Evolutionary conservation across 1,140 invertebrate genomes (phyloP).

Genomic region (Caenorhabditis remanei): DNA sequence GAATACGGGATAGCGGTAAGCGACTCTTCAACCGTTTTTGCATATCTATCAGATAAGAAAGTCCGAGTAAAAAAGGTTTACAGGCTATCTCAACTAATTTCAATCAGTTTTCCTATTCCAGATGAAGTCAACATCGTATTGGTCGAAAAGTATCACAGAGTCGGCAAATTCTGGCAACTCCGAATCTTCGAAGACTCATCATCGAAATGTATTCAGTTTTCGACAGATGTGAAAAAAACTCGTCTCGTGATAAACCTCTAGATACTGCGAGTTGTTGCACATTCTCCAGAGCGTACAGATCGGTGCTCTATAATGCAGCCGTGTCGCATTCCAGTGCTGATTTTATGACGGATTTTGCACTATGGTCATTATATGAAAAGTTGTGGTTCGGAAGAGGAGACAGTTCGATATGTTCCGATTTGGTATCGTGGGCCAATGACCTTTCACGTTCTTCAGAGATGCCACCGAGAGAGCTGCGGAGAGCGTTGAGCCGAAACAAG

Average conservation of each 20-base stretch:
- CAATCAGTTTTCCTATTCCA: background rate
- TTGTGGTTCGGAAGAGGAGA: slow-evolving; percentile 34
- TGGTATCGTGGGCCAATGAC: slow-evolving; percentile 9
- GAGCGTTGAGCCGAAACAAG: background rate
- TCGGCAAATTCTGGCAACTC: slow-evolving; percentile 1
- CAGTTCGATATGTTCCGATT: slow-evolving; percentile 14
- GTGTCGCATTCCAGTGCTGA: background rate
- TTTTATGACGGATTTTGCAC: slow-evolving; percentile 39
- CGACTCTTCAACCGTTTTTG: slow-evolving; percentile 20
- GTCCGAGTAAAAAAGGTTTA: background rate
- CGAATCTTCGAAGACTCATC: slow-evolving; percentile 10
- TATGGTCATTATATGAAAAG: slow-evolving; percentile 42
- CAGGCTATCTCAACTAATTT: background rate
- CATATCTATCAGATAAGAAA: slow-evolving; percentile 3
- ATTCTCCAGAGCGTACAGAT: slow-evolving; percentile 21
- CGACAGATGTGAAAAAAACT: slow-evolving; percentile 13
- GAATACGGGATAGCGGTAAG: slow-evolving; percentile 5
- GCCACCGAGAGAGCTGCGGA: background rate
- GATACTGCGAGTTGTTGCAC: slow-evolving; percentile 10
- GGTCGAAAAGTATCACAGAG: slow-evolving; percentile 21
- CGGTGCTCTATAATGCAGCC: slow-evolving; percentile 29
- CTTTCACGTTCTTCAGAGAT: background rate
- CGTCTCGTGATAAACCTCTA: background rate
- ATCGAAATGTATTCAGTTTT: slow-evolving; percentile 43
- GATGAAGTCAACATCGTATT: slow-evolving; percentile 4